Conservation (phyloP, 2,888 invertebrate species). For the Rhagium mordax region DNA sequence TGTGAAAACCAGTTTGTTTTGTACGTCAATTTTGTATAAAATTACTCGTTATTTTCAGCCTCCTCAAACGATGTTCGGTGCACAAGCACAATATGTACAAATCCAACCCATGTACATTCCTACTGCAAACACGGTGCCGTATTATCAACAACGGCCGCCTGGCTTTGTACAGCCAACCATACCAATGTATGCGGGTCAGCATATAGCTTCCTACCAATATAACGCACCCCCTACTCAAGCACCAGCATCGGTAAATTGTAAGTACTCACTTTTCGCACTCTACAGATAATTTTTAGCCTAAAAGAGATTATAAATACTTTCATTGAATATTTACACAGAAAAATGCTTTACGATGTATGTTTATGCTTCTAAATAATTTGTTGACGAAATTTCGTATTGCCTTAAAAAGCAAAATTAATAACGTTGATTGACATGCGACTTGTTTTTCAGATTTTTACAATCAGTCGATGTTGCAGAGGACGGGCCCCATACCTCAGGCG, state of each 20-base stretch:
- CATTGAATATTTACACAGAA: too few relatives aligned
- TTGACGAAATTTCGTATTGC: too few relatives aligned
- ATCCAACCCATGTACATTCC: slow-evolving; percentile 45
- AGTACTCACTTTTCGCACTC: slow-evolving; percentile 26
- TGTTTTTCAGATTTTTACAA: slow-evolving; percentile 23
- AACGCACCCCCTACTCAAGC: slow-evolving; percentile 45
- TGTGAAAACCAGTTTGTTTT: too few relatives aligned
- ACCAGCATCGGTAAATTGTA: slow-evolving; percentile 48
- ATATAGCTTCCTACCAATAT: slow-evolving; percentile 44
- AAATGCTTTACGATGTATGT: too few relatives aligned
- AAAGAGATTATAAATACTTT: too few relatives aligned
- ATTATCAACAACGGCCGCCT: slow-evolving; percentile 48
- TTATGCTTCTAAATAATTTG: too few relatives aligned
- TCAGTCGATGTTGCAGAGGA: slow-evolving; percentile 36
- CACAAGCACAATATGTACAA: slow-evolving; percentile 50
- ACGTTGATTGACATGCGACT: not conserved
- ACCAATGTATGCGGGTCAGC: slow-evolving; percentile 47
- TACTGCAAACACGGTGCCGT: slow-evolving; percentile 48
- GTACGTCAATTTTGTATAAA: too few relatives aligned
- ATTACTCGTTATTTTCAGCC: slow-evolving; percentile 39
- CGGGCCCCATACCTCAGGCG: slow-evolving; percentile 40
- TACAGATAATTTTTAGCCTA: too few relatives aligned
- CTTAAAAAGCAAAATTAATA: too few relatives aligned
- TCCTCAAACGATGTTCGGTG: slow-evolving; percentile 46
- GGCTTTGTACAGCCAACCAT: slow-evolving; percentile 47